Percentiles rank a stretch among this genome's conserved stretches.
These are phyloP conservation scores for Perizoma affinitatum DNA, from an alignment of 2,888 invertebrate genomes.

Conservation along the genomic window DNA sequence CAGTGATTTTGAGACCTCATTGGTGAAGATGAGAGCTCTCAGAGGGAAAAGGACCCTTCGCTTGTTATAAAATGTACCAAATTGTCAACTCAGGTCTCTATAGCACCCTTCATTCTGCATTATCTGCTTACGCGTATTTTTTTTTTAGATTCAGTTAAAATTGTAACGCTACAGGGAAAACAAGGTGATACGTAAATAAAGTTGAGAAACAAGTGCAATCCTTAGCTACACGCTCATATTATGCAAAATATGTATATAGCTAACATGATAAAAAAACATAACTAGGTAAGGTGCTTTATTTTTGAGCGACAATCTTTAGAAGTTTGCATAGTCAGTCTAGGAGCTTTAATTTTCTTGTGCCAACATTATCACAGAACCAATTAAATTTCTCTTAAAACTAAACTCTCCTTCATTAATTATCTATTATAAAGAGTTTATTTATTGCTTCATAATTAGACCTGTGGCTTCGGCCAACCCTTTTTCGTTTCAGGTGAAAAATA, in stretches of 20 bases:
- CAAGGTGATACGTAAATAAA: no score
- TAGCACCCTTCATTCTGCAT: conserved; percentile 63
- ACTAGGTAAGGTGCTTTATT: conserved; percentile 34
- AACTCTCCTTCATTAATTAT: conserved; percentile 59
- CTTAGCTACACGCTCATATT: no score
- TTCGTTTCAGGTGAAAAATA: conserved; percentile 22
- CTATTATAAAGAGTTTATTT: conserved; percentile 51
- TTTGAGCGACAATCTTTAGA: conserved; percentile 38
- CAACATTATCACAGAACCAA: conserved; percentile 66
- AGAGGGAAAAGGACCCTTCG: conserved; percentile 53
- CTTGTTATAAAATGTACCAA: conserved; percentile 71
- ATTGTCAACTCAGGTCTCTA: conserved; percentile 68
- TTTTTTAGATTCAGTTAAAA: conserved; percentile 15
- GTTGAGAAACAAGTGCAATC: no score
- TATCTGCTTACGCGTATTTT: conserved; percentile 38
- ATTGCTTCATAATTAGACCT: conserved; percentile 48
- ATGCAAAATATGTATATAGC: no score
- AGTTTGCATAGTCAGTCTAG: conserved; percentile 42
- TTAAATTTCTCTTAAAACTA: conserved; percentile 60
- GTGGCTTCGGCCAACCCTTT: conserved; percentile 24
- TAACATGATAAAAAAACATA: no score
- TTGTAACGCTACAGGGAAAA: background rate
- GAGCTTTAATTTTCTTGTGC: conserved; percentile 59
- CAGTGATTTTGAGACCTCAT: conserved; percentile 60
- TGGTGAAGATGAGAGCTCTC: conserved; percentile 53